Percentiles rank a stretch among this genome's conserved stretches.
Conservation (phyloP, 1,140 invertebrate species). For the Dreissena polymorpha region DNA sequence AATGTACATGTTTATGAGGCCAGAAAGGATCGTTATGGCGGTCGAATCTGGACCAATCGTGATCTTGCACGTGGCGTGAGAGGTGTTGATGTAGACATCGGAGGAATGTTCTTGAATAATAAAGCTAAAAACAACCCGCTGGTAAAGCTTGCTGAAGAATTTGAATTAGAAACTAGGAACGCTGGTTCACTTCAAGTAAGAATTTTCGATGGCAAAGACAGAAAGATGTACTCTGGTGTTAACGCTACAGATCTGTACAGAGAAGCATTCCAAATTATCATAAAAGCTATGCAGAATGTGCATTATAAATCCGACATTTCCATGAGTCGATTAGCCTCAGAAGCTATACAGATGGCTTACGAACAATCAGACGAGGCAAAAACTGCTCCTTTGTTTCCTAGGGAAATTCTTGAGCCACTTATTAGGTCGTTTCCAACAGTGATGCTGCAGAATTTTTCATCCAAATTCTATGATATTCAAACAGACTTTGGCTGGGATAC, state of each 20-base stretch:
- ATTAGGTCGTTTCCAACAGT: conserved; percentile 28
- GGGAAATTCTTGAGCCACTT: conserved; percentile 4
- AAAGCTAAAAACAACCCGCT: conserved; percentile 56
- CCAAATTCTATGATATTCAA: conserved; percentile 56
- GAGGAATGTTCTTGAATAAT: conserved; percentile 54
- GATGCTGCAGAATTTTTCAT: conserved; percentile 57
- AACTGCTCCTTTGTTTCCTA: background rate
- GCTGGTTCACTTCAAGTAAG: conserved; percentile 54
- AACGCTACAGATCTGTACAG: conserved; percentile 31
- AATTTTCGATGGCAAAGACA: conserved; percentile 27
- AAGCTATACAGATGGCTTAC: background rate
- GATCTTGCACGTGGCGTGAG: background rate
- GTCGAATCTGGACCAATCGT: conserved; percentile 66
- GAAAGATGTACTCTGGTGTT: conserved; percentile 18
- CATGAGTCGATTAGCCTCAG: conserved; percentile 6
- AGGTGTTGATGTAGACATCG: conserved; percentile 69
- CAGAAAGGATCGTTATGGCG: conserved; percentile 63
- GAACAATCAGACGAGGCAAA: background rate
- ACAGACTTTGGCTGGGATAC: conserved; percentile 64
- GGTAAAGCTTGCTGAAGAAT: conserved; percentile 58
- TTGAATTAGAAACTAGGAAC: conserved; percentile 58
- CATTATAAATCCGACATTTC: background rate
- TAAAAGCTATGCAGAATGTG: conserved; percentile 12
- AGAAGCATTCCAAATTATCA: conserved; percentile 31
- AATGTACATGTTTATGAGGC: conserved; percentile 67